A percentile compares a stretch with the other conserved stretches of the same genome.
These are phyloP conservation scores for Fissipunctia ypsillon DNA, from an alignment of 2,888 invertebrate species.

Conservation along the genomic window DNA sequence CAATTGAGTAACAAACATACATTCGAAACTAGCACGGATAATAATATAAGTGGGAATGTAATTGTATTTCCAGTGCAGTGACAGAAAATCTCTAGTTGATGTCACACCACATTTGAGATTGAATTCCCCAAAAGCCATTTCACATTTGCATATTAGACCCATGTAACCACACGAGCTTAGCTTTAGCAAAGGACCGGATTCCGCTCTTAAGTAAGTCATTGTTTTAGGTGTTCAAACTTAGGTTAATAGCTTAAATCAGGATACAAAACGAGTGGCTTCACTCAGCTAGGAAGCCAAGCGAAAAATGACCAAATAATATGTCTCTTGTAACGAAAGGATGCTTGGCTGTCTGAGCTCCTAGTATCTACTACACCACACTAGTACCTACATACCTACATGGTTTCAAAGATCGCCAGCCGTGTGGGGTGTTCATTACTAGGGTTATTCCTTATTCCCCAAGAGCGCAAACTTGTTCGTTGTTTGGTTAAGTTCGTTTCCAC, in stretches of 20 bases:
- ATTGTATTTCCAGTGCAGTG: conserved; percentile 42
- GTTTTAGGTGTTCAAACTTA: conserved; percentile 15
- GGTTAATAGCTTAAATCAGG: conserved; percentile 6
- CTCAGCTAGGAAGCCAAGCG: neutral
- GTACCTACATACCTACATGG: neutral
- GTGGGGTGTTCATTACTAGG: neutral
- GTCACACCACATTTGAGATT: conserved; percentile 35
- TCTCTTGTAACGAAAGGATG: neutral
- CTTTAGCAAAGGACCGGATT: conserved; percentile 34
- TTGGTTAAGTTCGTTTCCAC: conserved; percentile 4
- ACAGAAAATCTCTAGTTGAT: conserved; percentile 32
- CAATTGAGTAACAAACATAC: conserved; percentile 47
- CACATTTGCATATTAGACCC: conserved; percentile 27
- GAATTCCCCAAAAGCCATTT: conserved; percentile 43
- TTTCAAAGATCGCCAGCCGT: neutral
- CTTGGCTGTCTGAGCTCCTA: no score
- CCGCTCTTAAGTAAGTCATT: neutral
- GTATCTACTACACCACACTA: neutral
- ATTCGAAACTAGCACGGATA: conserved; percentile 27
- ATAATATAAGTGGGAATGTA: conserved; percentile 37
- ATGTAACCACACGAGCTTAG: conserved; percentile 23
- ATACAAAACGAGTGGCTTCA: neutral
- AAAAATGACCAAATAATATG: neutral
- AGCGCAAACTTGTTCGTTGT: neutral
- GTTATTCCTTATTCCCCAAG: neutral